phyloP scores from a whole-genome alignment of 2,888 invertebrate species.

The Julus scandinavius region DNA sequence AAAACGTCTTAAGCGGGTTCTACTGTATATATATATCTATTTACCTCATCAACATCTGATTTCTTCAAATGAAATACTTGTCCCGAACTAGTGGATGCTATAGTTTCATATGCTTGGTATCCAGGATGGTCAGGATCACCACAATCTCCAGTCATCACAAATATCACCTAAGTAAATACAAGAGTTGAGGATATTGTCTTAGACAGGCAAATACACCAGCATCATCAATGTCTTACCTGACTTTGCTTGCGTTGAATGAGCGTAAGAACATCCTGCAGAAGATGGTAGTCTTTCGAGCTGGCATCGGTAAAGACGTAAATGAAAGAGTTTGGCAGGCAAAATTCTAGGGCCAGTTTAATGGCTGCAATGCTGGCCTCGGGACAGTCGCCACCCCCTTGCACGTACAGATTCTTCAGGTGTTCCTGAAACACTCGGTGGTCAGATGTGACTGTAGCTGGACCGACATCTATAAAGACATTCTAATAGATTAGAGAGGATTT shows the following conservation, averaged over 20 bases:
- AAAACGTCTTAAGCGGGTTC: too few species aligned
- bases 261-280: conserved; percentile 73
- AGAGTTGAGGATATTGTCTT: neutral
- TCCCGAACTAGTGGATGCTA: conserved; percentile 79
- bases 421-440: conserved; percentile 72
- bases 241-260: conserved; percentile 78
- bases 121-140: conserved; percentile 73
- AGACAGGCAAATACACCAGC: neutral
- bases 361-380: conserved; percentile 78
- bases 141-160: conserved; percentile 79
- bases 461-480: conserved; percentile 69
- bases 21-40: too few species aligned
- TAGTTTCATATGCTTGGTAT: conserved; percentile 76
- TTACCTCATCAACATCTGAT: conserved; percentile 76
- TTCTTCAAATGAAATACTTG: conserved; percentile 79
- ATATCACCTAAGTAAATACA: conserved; percentile 68
- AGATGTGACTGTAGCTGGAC: conserved; percentile 74
- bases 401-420: conserved; percentile 71
- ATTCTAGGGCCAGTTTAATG: conserved; percentile 74
- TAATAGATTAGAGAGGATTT: too few species aligned
- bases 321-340: conserved; percentile 75
- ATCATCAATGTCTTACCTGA: conserved; percentile 67
- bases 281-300: conserved; percentile 74
- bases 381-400: conserved; percentile 79
- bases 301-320: conserved; percentile 83